These are phyloP conservation scores for Montipora foliosa DNA, from an alignment of 64 coral and sea anemone species.

Conservation along the genomic window DNA sequence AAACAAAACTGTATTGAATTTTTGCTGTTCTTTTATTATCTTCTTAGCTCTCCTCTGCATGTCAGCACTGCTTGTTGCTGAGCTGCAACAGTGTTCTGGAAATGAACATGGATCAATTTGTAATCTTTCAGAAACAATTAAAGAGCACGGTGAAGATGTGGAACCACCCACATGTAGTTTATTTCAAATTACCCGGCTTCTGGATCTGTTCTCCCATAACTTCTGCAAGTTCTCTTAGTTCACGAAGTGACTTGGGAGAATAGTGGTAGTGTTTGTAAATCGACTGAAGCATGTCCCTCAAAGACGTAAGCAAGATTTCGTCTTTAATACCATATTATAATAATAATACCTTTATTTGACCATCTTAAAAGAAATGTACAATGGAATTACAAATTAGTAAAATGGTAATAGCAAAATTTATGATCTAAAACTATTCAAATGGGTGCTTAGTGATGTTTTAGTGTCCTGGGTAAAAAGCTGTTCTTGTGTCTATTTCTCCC, in stretches of 20 bases:
- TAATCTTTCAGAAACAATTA: conserved; percentile 34
- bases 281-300: conserved; percentile 23
- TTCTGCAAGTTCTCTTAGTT: conserved; percentile 46
- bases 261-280: conserved; percentile 29
- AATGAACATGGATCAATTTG: conserved; percentile 34
- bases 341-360: too few species aligned
- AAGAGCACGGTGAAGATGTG: conserved; percentile 40
- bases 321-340: conserved; percentile 20
- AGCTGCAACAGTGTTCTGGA: conserved; percentile 29
- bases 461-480: too few species aligned
- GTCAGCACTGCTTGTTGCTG: neutral
- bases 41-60: conserved; percentile 5
- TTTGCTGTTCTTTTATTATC: conserved; percentile 12
- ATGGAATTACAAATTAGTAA: too few species aligned
- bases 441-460: too few species aligned
- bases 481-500: too few species aligned
- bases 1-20: conserved; percentile 33
- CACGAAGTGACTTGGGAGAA: conserved; percentile 23
- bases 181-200: conserved; percentile 33
- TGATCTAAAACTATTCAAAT: too few species aligned
- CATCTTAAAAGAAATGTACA: too few species aligned
- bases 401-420: too few species aligned
- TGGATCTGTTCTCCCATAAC: conserved; percentile 30
- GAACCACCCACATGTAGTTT: conserved; percentile 20
- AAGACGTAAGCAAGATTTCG: neutral